Evolutionary conservation across 1,140 invertebrate species (phyloP).

Genomic region (Megathymus violae): DNA sequence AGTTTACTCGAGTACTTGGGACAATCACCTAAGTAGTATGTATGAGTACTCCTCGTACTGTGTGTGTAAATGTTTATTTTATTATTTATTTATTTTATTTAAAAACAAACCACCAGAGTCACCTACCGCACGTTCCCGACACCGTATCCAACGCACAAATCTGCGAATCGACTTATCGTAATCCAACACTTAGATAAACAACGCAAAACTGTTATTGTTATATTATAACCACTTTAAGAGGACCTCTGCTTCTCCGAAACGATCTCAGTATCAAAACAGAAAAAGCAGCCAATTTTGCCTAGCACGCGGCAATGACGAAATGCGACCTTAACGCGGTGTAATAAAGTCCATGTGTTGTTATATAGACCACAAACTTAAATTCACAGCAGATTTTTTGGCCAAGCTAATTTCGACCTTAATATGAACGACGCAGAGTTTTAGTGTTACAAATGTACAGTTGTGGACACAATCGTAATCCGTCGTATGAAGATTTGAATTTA

Average conservation of each 20-base stretch:
- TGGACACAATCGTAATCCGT: too few relatives aligned
- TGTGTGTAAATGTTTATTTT: too few relatives aligned
- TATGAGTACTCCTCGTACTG: too few relatives aligned
- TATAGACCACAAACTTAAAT: conserved; percentile 11
- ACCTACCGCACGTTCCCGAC: conserved; percentile 42
- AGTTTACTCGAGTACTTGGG: too few relatives aligned
- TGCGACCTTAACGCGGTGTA: conserved; percentile 4
- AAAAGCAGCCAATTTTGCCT: too few relatives aligned
- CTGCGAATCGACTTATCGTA: conserved; percentile 65
- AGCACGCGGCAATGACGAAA: too few relatives aligned
- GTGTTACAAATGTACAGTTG: neutral
- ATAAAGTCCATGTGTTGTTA: neutral
- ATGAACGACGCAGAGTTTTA: conserved; percentile 19
- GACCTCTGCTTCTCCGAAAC: conserved; percentile 70
- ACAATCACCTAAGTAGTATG: too few relatives aligned
- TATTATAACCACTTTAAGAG: conserved; percentile 44
- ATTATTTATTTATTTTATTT: too few relatives aligned
- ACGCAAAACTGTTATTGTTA: conserved; percentile 63
- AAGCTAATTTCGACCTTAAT: conserved; percentile 38
- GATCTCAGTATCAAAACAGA: conserved; percentile 69
- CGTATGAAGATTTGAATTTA: conserved; percentile 65
- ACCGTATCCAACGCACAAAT: conserved; percentile 67
- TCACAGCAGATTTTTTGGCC: conserved; percentile 23
- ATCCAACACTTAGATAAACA: conserved; percentile 61
- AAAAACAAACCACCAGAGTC: conserved; percentile 53